Evolutionary conservation across 2,113 vertebrate genomes (phyloP), one percentile per base, ranked within the genome.

Genomic region (Malurus melanocephalus): DNA sequence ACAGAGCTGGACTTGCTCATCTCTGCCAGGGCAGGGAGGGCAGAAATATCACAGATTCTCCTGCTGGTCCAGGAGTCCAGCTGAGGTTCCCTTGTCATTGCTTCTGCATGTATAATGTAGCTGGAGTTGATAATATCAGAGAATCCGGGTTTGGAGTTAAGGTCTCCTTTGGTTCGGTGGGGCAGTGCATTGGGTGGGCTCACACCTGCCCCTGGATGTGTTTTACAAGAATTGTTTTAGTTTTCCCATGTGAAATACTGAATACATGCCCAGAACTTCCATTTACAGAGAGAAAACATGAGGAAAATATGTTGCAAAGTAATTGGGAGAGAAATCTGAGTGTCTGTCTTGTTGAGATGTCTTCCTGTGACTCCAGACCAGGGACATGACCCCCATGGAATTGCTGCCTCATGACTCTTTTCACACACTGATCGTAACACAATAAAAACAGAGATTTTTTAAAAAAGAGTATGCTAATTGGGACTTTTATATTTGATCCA

Each of bases 201-300:
- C 73, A 35, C 22, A 10, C 28, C 53, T 68, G 68, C 65, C 57
- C 64, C 33, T 13, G 23, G n/a, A 21, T 22, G 38, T 52, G 28
- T 24, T 65, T 17, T 13, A 30, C 26, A 13, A 61, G 21, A n/a
- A 61, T 51, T 6, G 2, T 11, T 66, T 30, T 3, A 4, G 11
- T 33, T 32, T 48, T 60, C 40, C 40, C 15, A 0, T 12, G 8
- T 10, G 49, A 43, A 28, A 53, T 7, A 17, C 21, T 11, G 13
- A 62, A 71, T 32, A 45, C n/a, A 6, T 46, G 64, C 26, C 42
- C 74, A 79, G 66, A 80, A 60, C 66, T 68, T 49, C 22, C 38
- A 26, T 0, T 7, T 42, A 15, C 18, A 24, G 7, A 3, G 43
- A 52, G 43, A 42, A 74, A 45, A 76, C 4, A 4, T 1, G 15